phyloP scores from a whole-genome alignment of 2,113 vertebrate species.

The Alces alces region DNA sequence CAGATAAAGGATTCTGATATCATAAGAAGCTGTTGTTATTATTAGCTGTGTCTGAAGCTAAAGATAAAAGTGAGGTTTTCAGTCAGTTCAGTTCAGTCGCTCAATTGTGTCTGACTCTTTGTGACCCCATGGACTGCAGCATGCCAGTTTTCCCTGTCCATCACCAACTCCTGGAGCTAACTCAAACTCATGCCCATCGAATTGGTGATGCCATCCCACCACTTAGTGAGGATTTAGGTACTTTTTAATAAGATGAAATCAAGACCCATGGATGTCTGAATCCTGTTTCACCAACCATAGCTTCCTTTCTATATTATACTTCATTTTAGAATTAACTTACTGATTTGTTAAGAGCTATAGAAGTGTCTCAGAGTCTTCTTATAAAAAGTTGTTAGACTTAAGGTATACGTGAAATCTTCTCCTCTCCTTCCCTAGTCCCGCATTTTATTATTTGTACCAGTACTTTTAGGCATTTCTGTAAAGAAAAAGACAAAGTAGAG shows the following conservation, averaged over 20 bases:
- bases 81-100: not conserved
- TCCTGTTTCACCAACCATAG: not conserved
- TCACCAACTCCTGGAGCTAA: not conserved
- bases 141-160: not conserved
- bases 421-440: not conserved
- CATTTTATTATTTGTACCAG: not conserved
- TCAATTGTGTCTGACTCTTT: not conserved
- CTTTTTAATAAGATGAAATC: not conserved
- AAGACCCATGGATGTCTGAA: not conserved
- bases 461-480: not conserved
- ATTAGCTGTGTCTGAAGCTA: not conserved
- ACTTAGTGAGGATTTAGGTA: not conserved
- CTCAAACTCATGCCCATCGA: not conserved
- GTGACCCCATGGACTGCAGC: not conserved
- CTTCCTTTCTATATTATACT: not conserved
- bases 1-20: not conserved
- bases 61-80: not conserved
- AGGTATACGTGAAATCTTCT: not conserved
- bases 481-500: not conserved
- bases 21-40: not conserved
- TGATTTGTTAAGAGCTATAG: not conserved
- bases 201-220: not conserved
- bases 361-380: not conserved
- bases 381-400: not conserved
- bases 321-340: not conserved